Evolutionary conservation across 2,797 vertebrate species (phyloP).

Genomic region (Phrynocephalus forsythii): DNA sequence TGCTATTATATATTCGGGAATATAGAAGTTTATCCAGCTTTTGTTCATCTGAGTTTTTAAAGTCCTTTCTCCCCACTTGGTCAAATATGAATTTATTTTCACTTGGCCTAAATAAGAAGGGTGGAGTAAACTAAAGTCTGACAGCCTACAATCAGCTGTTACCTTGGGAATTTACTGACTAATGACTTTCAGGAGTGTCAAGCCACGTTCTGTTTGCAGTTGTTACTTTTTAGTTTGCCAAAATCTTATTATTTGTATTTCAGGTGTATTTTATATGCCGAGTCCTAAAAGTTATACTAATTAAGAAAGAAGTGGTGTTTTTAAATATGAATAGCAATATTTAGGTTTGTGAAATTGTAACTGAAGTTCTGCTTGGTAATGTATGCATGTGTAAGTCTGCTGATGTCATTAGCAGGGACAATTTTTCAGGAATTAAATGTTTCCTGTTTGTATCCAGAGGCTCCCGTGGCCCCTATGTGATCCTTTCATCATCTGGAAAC

Average conservation of each 20-base stretch:
- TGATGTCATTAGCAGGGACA: too few relatives aligned
- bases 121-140: constrained; percentile 47
- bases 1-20: constrained; percentile 18
- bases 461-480: too few relatives aligned
- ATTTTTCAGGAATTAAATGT: too few relatives aligned
- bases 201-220: constrained; percentile 25
- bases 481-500: too few relatives aligned
- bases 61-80: not conserved
- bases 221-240: constrained; percentile 7
- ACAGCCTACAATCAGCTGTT: constrained; percentile 49
- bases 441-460: too few relatives aligned
- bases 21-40: constrained; percentile 16
- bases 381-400: too few relatives aligned
- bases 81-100: constrained; percentile 52
- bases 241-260: not conserved
- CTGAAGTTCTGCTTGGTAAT: too few relatives aligned
- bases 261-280: not conserved
- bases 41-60: constrained; percentile 5
- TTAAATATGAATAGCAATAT: not conserved
- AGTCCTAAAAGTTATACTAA: not conserved
- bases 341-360: too few relatives aligned
- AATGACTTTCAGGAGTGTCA: constrained; percentile 51
- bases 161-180: constrained; percentile 46
- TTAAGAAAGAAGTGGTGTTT: not conserved
- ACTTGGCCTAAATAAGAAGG: constrained; percentile 49